Evolutionary conservation across 2,113 vertebrate genomes (phyloP).

Genomic region (Electrona antarctica): DNA sequence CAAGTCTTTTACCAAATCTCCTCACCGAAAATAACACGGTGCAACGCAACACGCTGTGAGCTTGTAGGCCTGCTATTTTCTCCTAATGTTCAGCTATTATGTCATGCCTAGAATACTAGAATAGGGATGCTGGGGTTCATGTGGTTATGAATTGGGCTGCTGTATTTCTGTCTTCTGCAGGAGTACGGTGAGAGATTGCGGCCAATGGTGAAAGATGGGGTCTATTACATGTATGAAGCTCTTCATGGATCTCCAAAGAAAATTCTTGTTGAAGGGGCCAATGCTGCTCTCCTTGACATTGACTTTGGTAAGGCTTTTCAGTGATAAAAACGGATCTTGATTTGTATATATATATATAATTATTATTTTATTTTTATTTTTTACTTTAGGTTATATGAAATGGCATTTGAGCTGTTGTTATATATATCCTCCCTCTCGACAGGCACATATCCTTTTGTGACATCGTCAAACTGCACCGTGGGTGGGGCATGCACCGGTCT

Average conservation of each 20-base stretch:
- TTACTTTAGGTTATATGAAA: background rate
- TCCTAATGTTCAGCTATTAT: no score
- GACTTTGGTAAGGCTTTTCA: constrained; percentile 86
- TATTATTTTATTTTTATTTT: background rate
- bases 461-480: constrained; percentile 96
- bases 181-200: constrained; percentile 91
- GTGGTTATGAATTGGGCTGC: background rate
- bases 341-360: background rate
- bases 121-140: background rate
- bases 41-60: no score
- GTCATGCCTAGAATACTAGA: no score
- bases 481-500: constrained; percentile 95
- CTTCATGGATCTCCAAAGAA: constrained; percentile 93
- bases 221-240: constrained; percentile 97
- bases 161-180: constrained; percentile 67
- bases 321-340: background rate
- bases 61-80: no score
- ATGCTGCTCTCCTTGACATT: constrained; percentile 96
- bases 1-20: no score
- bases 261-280: constrained; percentile 97
- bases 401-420: background rate
- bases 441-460: constrained; percentile 98
- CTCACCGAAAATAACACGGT: no score
- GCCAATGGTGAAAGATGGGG: constrained; percentile 94
- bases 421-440: constrained; percentile 21